Percentiles rank a stretch among this genome's conserved stretches.
Evolutionary conservation across 1,140 invertebrate genomes (phyloP).

Genomic region (Bombus waltoni): DNA sequence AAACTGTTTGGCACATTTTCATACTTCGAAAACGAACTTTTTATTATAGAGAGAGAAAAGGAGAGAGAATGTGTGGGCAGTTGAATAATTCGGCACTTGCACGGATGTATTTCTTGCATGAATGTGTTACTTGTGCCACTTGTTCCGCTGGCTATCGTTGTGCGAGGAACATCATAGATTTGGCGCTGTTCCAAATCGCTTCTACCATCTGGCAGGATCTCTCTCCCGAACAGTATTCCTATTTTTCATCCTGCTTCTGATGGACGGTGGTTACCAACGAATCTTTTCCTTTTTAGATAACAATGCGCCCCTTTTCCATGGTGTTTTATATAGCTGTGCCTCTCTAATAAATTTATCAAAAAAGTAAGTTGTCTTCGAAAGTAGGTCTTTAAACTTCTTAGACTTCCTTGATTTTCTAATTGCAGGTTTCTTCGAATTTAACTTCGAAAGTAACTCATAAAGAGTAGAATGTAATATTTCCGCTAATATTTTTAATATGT

Average conservation of each 20-base stretch:
- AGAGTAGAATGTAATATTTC: no score
- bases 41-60: neutral
- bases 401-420: neutral
- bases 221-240: neutral
- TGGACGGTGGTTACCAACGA: neutral
- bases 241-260: slow-evolving; percentile 37
- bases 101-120: slow-evolving; percentile 24
- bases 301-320: neutral
- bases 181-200: slow-evolving; percentile 34
- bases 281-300: neutral
- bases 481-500: no score
- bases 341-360: neutral
- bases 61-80: neutral
- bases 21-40: slow-evolving; percentile 21
- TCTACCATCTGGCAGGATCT: slow-evolving; percentile 27
- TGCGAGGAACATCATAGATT: slow-evolving; percentile 25
- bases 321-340: neutral
- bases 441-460: no score
- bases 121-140: slow-evolving; percentile 28
- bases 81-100: slow-evolving; percentile 24
- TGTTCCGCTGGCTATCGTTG: slow-evolving; percentile 17
- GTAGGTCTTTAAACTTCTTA: neutral
- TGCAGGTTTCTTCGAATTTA: no score
- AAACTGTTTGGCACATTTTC: neutral
- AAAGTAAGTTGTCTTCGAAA: neutral